Percentiles rank a stretch among this genome's conserved stretches.
These are phyloP conservation scores for Aldrovandia affinis DNA, from an alignment of 2,797 vertebrate genomes.

Conservation along the genomic window DNA sequence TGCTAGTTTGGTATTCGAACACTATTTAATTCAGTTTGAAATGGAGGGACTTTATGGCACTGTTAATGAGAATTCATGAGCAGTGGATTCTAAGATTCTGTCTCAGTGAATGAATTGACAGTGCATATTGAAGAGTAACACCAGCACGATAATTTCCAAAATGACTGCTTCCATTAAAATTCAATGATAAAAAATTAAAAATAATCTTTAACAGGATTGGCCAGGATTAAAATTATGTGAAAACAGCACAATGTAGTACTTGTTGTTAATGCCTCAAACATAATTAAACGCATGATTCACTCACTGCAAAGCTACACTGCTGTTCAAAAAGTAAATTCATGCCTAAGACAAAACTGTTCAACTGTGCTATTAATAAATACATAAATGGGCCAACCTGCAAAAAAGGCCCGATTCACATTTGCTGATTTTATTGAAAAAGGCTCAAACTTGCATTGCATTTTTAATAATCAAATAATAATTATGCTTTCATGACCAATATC, in stretches of 20 bases:
- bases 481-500: not conserved
- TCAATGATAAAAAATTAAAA: not conserved
- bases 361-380: not conserved
- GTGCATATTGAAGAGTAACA: slow-evolving; percentile 20
- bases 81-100: slow-evolving; percentile 26
- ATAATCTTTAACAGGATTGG: not conserved
- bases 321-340: not conserved
- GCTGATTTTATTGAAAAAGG: not conserved
- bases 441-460: not conserved
- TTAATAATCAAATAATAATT: not conserved
- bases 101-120: slow-evolving; percentile 42
- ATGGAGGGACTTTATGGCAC: slow-evolving; percentile 12
- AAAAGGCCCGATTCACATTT: not conserved
- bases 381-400: not conserved
- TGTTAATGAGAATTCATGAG: slow-evolving; percentile 25
- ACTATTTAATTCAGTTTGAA: slow-evolving; percentile 23
- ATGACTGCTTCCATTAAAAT: not conserved
- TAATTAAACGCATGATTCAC: not conserved
- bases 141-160: not conserved
- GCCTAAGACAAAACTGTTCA: not conserved
- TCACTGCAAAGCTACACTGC: not conserved
- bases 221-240: not conserved
- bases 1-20: slow-evolving; percentile 22
- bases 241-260: not conserved
- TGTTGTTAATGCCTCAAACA: not conserved